These are phyloP conservation scores for Onychomys arenicola DNA, from an alignment of 2,797 vertebrate genomes.

Conservation along the genomic window DNA sequence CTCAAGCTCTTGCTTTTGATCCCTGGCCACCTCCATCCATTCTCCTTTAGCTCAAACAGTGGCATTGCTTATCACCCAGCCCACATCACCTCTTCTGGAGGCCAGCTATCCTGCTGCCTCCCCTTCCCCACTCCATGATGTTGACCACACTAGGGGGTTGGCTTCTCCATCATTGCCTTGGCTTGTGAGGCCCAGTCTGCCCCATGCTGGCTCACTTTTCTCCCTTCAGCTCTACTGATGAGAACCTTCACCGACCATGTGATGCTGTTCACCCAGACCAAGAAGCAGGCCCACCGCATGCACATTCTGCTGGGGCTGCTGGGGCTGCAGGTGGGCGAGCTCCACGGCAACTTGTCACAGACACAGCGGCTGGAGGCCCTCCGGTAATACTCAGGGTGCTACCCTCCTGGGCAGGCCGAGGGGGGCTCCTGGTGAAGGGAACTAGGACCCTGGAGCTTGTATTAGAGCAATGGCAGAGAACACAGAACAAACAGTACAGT, in stretches of 20 bases:
- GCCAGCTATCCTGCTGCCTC: neutral
- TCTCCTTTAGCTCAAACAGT: neutral
- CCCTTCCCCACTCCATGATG: neutral
- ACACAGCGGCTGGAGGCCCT: conserved; percentile 96
- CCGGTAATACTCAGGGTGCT: conserved; percentile 85
- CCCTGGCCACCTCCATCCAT: fast-evolving
- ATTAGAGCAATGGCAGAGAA: neutral
- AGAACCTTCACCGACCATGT: conserved; percentile 97
- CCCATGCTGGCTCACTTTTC: neutral
- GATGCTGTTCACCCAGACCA: conserved; percentile 98
- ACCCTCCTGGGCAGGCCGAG: neutral
- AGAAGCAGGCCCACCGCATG: conserved; percentile 98
- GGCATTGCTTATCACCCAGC: neutral
- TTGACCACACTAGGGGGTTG: neutral
- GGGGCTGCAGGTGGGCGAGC: conserved; percentile 96
- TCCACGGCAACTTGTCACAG: conserved; percentile 98
- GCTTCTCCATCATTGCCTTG: neutral
- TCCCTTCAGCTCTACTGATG: conserved; percentile 93
- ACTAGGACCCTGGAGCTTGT: neutral
- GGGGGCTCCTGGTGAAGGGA: neutral
- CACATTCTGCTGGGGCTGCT: conserved; percentile 97
- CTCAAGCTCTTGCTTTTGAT: neutral
- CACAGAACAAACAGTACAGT: neutral
- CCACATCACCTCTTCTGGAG: neutral
- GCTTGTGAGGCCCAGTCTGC: neutral